These are phyloP conservation scores for Pachyrhynchus sulphureomaculatus DNA, from an alignment of 1,140 invertebrate genomes.

Conservation along the genomic window DNA sequence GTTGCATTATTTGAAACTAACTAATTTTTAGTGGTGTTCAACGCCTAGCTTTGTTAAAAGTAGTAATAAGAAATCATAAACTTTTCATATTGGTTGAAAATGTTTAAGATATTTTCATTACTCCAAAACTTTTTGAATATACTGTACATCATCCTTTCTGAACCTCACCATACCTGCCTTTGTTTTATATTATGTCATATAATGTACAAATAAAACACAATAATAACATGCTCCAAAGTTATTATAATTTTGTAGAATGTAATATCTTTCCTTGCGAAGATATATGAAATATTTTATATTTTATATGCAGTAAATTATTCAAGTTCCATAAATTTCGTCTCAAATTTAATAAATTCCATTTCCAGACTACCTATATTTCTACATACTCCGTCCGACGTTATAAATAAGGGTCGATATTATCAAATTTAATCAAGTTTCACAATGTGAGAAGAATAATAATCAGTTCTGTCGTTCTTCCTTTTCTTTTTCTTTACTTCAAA, in stretches of 20 bases:
- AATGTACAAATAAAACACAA: too few species aligned
- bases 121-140: too few species aligned
- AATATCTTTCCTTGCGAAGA: constrained; percentile 19
- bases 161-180: too few species aligned
- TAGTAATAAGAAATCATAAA: too few species aligned
- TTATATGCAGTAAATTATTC: constrained; percentile 20
- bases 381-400: constrained; percentile 24
- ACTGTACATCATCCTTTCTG: too few species aligned
- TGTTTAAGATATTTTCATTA: too few species aligned
- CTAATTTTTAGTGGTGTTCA: too few species aligned
- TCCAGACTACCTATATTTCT: constrained; percentile 28
- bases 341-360: constrained; percentile 30
- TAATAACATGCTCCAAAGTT: neutral
- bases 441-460: constrained; percentile 28
- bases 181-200: too few species aligned
- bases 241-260: constrained; percentile 25
- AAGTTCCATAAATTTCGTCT: constrained; percentile 28
- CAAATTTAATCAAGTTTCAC: constrained; percentile 34
- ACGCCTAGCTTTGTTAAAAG: too few species aligned
- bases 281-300: constrained; percentile 25
- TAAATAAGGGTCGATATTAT: constrained; percentile 33
- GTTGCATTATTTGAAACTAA: too few species aligned
- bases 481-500: constrained; percentile 8
- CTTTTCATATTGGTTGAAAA: too few species aligned
- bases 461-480: neutral